Evolutionary conservation across 2,113 vertebrate genomes (phyloP).

Genomic region (Ciconia boyciana): DNA sequence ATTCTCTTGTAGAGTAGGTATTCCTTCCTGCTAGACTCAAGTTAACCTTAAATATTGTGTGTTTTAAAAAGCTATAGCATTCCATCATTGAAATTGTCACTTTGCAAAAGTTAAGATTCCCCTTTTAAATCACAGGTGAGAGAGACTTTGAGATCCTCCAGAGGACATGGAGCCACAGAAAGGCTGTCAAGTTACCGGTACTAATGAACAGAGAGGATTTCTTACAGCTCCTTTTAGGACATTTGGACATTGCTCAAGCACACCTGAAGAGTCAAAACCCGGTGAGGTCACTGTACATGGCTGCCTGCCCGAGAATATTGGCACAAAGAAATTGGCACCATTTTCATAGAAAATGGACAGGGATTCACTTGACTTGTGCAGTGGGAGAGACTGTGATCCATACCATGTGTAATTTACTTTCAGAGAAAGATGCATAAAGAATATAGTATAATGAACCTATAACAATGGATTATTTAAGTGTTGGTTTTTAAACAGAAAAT

Average conservation of each 20-base stretch:
- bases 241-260: neutral
- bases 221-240: neutral
- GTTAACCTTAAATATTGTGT: neutral
- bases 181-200: neutral
- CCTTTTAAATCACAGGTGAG: neutral
- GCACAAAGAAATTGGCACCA: neutral
- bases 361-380: neutral
- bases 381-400: neutral
- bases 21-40: neutral
- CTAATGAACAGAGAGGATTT: neutral
- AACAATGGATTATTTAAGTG: neutral
- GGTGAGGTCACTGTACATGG: neutral
- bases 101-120: neutral
- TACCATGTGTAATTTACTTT: neutral
- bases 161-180: neutral
- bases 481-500: neutral
- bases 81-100: neutral
- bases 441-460: neutral
- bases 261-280: neutral
- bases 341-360: neutral
- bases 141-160: neutral
- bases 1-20: neutral
- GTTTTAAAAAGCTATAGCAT: neutral
- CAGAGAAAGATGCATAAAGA: neutral
- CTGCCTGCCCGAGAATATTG: neutral